Conservation (phyloP, 2,888 invertebrate species). For the Pristionchus arcanus region DNA sequence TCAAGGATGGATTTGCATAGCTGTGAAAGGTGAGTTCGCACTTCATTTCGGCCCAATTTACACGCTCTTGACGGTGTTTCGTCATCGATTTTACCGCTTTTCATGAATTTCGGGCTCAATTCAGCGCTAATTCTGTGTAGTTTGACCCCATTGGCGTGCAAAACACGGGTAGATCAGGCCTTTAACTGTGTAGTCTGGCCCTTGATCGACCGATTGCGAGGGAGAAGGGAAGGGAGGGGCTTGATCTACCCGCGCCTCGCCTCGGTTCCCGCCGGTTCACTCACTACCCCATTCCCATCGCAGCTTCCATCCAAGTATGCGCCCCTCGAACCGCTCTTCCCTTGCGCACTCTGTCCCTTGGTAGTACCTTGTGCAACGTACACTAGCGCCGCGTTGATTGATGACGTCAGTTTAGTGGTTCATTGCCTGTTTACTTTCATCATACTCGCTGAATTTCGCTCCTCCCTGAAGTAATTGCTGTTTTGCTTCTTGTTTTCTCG, state of each 20-base stretch:
- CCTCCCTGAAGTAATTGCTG: not conserved
- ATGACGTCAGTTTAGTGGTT: not conserved
- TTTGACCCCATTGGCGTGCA: not conserved
- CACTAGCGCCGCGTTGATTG: not conserved
- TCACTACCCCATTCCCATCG: slow-evolving; percentile 19
- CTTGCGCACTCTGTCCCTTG: not conserved
- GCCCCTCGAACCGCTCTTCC: not conserved
- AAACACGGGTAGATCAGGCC: slow-evolving; percentile 7
- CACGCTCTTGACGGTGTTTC: not conserved
- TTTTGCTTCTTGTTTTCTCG: not conserved
- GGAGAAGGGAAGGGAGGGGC: slow-evolving; percentile 7
- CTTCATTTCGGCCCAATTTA: not conserved
- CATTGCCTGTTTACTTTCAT: not conserved
- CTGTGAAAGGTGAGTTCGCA: slow-evolving; percentile 31
- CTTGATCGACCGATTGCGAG: not conserved
- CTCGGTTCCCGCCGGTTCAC: not conserved
- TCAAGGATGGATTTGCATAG: slow-evolving; percentile 3
- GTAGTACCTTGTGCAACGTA: not conserved
- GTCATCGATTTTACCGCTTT: not conserved
- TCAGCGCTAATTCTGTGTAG: not conserved
- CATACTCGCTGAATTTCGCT: not conserved
- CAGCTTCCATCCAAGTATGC: not conserved
- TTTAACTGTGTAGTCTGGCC: not conserved
- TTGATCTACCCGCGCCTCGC: slow-evolving; percentile 33
- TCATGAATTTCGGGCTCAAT: not conserved